phyloP scores from a whole-genome alignment of 2,888 invertebrate species.

The Cybosia mesomella region DNA sequence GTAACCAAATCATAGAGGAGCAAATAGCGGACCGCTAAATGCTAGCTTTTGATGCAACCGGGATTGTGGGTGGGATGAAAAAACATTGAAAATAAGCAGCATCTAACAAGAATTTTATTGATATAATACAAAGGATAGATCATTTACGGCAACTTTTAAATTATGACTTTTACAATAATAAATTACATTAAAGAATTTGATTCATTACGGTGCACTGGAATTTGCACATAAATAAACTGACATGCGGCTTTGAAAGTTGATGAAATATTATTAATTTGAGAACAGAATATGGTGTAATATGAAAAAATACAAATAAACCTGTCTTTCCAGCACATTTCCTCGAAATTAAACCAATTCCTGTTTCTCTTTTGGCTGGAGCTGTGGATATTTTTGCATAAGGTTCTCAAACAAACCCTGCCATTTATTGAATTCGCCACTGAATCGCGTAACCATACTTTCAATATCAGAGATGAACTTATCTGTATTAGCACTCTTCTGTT shows the following conservation, averaged over 20 bases:
- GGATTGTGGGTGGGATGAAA: background rate
- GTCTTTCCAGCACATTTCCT: background rate
- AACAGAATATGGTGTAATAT: no score
- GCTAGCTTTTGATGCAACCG: no score
- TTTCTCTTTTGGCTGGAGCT: conserved; percentile 20
- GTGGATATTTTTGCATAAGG: conserved; percentile 54
- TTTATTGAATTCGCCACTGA: conserved; percentile 52
- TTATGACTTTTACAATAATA: background rate
- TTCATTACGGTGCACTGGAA: background rate
- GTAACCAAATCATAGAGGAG: background rate
- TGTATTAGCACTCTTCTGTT: conserved; percentile 49
- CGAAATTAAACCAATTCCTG: background rate
- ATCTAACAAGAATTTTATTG: conserved; percentile 1
- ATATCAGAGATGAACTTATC: conserved; percentile 60
- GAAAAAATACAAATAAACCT: background rate
- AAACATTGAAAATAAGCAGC: background rate
- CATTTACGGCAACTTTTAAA: background rate
- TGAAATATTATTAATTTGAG: no score
- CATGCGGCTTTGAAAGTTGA: background rate
- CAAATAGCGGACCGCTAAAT: background rate
- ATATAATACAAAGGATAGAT: background rate
- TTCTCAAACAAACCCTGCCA: conserved; percentile 45
- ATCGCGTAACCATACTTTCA: conserved; percentile 52
- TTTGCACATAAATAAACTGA: background rate
- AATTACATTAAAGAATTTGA: background rate